Evolutionary conservation across 30 jellyfish, hydroid and myxozoan genomes (phyloP).

Genomic region (Euphysa ruthae): DNA sequence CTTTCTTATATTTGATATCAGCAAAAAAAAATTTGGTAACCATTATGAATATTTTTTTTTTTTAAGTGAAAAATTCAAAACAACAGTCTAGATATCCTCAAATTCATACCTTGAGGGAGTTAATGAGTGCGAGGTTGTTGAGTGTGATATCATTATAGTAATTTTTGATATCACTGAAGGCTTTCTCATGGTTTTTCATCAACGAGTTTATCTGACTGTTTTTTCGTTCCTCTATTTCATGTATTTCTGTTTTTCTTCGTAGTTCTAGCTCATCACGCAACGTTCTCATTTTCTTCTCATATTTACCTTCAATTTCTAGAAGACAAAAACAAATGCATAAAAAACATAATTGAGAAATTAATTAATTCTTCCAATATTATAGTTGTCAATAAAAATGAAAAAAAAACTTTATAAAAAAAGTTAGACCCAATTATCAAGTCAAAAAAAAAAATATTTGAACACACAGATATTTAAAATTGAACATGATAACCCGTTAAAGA

Average conservation of each 20-base stretch:
- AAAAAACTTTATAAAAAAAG: too few relatives aligned
- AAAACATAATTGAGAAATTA: not conserved
- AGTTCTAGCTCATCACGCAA: slow-evolving; percentile 85
- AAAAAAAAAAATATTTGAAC: too few relatives aligned
- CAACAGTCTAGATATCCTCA: too few relatives aligned
- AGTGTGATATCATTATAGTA: slow-evolving; percentile 92
- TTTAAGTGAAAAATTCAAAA: too few relatives aligned
- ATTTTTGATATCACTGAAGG: slow-evolving; percentile 91
- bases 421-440: too few relatives aligned
- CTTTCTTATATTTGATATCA: too few relatives aligned
- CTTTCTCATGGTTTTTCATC: slow-evolving; percentile 94
- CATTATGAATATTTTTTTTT: too few relatives aligned
- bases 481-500: too few relatives aligned
- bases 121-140: slow-evolving; percentile 90
- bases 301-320: slow-evolving; percentile 85
- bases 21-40: too few relatives aligned
- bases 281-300: slow-evolving; percentile 83
- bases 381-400: too few relatives aligned
- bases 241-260: slow-evolving; percentile 94
- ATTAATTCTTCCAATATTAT: not conserved
- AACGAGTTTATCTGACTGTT: slow-evolving; percentile 87
- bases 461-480: too few relatives aligned
- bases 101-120: slow-evolving; percentile 68
- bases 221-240: slow-evolving; percentile 93
- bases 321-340: not conserved